Evolutionary conservation across 2,888 invertebrate species (phyloP).

Genomic region (Eupithecia vulgata): DNA sequence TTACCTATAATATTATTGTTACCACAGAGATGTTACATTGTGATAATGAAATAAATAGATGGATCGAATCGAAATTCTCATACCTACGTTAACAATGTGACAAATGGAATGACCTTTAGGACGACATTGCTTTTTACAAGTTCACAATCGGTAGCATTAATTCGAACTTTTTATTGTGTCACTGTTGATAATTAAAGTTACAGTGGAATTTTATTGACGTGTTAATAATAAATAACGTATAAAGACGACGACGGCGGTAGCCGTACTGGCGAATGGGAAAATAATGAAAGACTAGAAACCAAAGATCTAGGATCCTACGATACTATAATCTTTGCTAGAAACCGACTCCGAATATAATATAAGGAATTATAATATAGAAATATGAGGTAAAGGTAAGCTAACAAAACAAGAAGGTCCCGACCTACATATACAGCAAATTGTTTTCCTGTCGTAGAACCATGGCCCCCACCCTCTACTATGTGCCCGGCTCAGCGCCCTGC

Average conservation of each 20-base stretch:
- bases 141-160: neutral
- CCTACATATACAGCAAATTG: neutral
- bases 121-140: neutral
- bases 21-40: no score
- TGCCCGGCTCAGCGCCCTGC: constrained; percentile 86
- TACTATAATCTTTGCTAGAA: no score
- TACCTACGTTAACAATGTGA: neutral
- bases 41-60: neutral
- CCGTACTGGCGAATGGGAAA: no score
- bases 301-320: no score
- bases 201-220: no score
- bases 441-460: constrained; percentile 54
- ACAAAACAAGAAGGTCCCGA: neutral
- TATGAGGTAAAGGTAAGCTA: neutral
- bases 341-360: no score
- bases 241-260: no score
- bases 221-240: no score
- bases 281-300: no score
- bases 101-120: neutral
- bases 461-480: constrained; percentile 86
- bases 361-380: no score
- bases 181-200: neutral
- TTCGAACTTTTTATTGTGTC: neutral
- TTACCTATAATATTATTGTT: no score
- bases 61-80: neutral